Conservation (phyloP, 2,888 invertebrate species). For the Microctonus aethiopoides region DNA sequence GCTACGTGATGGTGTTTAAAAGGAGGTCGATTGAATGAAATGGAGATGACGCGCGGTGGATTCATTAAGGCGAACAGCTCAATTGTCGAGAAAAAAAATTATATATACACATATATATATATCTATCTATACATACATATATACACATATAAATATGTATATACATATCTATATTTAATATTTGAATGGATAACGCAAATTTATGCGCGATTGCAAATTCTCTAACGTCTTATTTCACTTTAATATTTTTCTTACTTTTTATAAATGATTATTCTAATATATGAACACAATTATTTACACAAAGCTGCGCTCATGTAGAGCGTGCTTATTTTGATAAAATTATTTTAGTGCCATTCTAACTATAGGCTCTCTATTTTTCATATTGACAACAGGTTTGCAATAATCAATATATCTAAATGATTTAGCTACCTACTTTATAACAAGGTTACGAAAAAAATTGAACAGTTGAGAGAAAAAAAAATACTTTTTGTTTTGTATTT, state of each 20-base stretch:
- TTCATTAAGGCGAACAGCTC: conserved; percentile 23
- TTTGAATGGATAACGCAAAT: neutral
- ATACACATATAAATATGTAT: conserved; percentile 31
- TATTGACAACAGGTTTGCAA: conserved; percentile 64
- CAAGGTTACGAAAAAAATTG: conserved; percentile 34
- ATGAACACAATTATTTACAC: conserved; percentile 52
- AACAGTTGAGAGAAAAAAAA: conserved; percentile 5
- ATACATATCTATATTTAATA: conserved; percentile 4
- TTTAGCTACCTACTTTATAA: conserved; percentile 61
- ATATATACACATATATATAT: conserved; percentile 16
- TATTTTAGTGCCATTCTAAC: conserved; percentile 52
- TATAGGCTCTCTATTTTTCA: conserved; percentile 59
- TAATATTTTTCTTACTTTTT: neutral
- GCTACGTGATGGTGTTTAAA: conserved; percentile 18
- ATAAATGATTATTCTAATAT: conserved; percentile 26
- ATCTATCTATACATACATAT: conserved; percentile 34
- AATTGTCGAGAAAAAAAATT: conserved; percentile 29
- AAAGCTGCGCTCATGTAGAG: conserved; percentile 47
- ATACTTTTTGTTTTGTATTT: conserved; percentile 11
- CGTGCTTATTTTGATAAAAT: conserved; percentile 56
- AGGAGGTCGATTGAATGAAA: neutral
- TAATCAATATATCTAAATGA: conserved; percentile 54
- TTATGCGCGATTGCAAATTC: neutral
- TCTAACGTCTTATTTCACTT: neutral
- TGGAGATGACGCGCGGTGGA: neutral